Percentiles rank a stretch among this genome's conserved stretches.
Evolutionary conservation across 2,888 invertebrate species (phyloP).

Genomic region (Leptopilina myrica): DNA sequence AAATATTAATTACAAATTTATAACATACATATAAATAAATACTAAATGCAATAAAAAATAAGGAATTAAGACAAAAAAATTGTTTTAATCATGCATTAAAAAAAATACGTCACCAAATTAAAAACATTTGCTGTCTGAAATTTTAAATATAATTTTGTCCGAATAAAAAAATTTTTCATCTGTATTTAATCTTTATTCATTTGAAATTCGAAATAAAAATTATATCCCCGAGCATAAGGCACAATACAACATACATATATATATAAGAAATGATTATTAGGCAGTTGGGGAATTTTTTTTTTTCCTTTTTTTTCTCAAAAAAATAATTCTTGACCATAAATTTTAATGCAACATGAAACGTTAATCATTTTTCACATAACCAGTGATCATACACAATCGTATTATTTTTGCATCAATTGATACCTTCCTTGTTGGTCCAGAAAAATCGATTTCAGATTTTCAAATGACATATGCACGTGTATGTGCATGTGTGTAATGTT

Average conservation of each 20-base stretch:
- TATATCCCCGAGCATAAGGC: neutral
- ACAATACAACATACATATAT: neutral
- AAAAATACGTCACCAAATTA: no score
- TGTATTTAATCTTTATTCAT: neutral
- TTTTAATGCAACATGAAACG: constrained; percentile 18
- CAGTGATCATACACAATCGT: constrained; percentile 27
- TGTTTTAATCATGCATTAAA: neutral
- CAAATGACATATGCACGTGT: constrained; percentile 7
- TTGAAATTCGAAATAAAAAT: neutral
- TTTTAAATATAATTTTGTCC: neutral
- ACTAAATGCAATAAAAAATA: neutral
- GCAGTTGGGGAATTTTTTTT: neutral
- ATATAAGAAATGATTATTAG: neutral
- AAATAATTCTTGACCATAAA: constrained; percentile 4
- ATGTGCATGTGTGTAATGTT: constrained; percentile 1
- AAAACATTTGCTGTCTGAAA: no score
- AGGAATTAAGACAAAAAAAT: neutral
- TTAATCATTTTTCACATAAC: constrained; percentile 34
- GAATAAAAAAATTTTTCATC: no score
- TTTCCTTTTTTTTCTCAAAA: neutral
- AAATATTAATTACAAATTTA: no score
- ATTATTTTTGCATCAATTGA: constrained; percentile 31
- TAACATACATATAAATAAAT: no score
- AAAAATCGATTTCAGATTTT: constrained; percentile 21
- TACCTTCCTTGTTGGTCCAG: constrained; percentile 8